Evolutionary conservation across 2,797 vertebrate genomes (phyloP).

Genomic region (Argyrosomus regius): DNA sequence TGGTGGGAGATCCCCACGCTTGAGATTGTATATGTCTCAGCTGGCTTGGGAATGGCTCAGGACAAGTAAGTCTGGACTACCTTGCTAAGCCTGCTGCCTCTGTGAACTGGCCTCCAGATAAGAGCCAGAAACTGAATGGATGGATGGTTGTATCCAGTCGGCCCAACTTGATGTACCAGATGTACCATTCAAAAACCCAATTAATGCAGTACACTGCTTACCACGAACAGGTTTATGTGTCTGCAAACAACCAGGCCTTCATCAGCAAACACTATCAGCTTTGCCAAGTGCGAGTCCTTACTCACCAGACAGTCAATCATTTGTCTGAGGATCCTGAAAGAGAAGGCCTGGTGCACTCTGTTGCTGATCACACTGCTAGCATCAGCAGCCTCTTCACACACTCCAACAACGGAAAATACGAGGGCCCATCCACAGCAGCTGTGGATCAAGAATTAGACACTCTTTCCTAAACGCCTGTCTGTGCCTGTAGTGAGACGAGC

Average conservation of each 20-base stretch:
- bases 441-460: slow-evolving; percentile 50
- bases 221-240: slow-evolving; percentile 8
- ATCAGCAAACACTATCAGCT: slow-evolving; percentile 40
- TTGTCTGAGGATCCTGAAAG: slow-evolving; percentile 43
- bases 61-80: not conserved
- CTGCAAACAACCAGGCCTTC: slow-evolving; percentile 30
- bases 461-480: slow-evolving; percentile 37
- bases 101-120: too few relatives aligned
- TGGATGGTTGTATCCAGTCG: not conserved
- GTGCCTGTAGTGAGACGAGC: slow-evolving; percentile 3
- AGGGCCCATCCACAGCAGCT: slow-evolving; percentile 66
- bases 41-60: not conserved
- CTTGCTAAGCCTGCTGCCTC: not conserved
- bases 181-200: not conserved
- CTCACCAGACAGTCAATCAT: slow-evolving; percentile 57
- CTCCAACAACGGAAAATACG: slow-evolving; percentile 61
- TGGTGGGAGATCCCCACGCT: not conserved
- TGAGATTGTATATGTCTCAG: not conserved
- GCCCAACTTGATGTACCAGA: not conserved
- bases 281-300: slow-evolving; percentile 35
- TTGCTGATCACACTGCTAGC: slow-evolving; percentile 57
- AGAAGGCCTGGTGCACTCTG: slow-evolving; percentile 34
- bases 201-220: not conserved
- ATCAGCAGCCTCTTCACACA: slow-evolving; percentile 73
- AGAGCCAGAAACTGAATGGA: not conserved